phyloP scores from a whole-genome alignment of 2,797 vertebrate species.

The Allobates femoralis region DNA sequence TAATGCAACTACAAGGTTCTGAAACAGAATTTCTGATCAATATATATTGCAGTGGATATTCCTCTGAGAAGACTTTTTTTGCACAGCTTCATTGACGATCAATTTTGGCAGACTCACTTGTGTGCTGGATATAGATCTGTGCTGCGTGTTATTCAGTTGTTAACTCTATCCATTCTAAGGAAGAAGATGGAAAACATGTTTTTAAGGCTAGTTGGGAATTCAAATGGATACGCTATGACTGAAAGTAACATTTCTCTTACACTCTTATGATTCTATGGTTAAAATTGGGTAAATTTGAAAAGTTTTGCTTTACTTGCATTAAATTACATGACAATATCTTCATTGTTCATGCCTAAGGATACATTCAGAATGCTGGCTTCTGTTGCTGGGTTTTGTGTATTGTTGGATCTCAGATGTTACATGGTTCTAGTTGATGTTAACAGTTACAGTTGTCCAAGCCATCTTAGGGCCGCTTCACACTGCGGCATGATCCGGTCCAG shows the following conservation, averaged over 20 bases:
- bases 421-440: too few species aligned
- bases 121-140: neutral
- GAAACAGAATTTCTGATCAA: conserved; percentile 60
- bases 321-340: too few species aligned
- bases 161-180: conserved; percentile 24
- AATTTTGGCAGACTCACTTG: conserved; percentile 51
- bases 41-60: conserved; percentile 50
- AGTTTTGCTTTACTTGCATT: too few species aligned
- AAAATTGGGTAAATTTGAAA: too few species aligned
- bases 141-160: neutral
- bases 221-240: neutral
- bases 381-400: too few species aligned
- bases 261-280: neutral
- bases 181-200: neutral
- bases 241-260: neutral
- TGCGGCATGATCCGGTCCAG: too few species aligned
- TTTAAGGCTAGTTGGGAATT: neutral
- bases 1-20: conserved; percentile 55
- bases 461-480: too few species aligned
- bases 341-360: too few species aligned
- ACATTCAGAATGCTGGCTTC: too few species aligned
- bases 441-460: too few species aligned
- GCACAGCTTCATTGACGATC: conserved; percentile 38
- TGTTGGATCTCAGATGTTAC: too few species aligned
- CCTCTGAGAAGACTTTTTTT: conserved; percentile 58